Base-by-base conservation (phyloP, 2,113 vertebrate species). In the Crotalus tigris region DNA sequence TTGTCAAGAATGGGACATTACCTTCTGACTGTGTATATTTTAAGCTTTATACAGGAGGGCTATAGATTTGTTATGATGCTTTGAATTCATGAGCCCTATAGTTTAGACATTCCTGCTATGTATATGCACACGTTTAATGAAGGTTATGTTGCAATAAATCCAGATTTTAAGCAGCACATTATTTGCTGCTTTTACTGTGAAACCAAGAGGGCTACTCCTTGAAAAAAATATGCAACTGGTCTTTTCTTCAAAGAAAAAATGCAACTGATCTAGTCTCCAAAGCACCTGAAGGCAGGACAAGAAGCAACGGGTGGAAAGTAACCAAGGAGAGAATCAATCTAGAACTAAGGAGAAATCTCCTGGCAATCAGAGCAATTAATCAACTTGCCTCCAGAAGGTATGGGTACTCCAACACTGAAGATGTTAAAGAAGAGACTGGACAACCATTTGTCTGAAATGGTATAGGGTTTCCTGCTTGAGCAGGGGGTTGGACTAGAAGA, bases 211-310 rank as follows among this genome's bases (percentile, higher is more conserved):
- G 4, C 26, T 87, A 33, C 9, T 26, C 44, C 55, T 61, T 51
- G 49, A 51, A 51, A 51, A 51, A 51, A 51, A 51, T 51, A 51
- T 51, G 49, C 49, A 51, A 51, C 49, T 51, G 49, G 49, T 51
- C 49, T 51, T 51, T 51, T 51, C 49, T 85, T 17, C 13, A 54
- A 54, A 64, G 46, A 49, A 96, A 94, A 91, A 1, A 54, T 88
- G 90, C 91, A 89, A 93, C 90, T 94, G 94, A 93, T 94, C 93
- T 3, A 51, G 6, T 7, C 49, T 51, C 49, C 49, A 51, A 51
- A 51, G 49, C 49, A 51, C 7, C 49, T 51, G 49, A 51, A 51
- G 49, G 49, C 49, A 51, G 49, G 8, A 51, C 49, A 51, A 51
- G 49, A 51, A 51, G 49, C 49, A 51, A 51, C 7, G 49, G 8